Conservation (phyloP, 2,113 vertebrate species). For the Donacobius atricapilla region DNA sequence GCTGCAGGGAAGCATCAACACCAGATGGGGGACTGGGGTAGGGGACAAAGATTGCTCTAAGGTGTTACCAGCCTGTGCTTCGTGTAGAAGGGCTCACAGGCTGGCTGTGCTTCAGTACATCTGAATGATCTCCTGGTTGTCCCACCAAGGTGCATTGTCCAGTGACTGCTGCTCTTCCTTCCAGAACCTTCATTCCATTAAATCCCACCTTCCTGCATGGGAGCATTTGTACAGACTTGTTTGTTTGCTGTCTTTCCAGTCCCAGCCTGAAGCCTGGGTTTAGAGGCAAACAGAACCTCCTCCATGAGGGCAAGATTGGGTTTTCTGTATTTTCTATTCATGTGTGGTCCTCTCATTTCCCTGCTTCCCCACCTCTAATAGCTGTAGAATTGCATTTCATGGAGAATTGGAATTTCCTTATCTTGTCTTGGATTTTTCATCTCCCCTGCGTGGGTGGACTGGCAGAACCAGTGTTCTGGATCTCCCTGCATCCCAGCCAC, state of each 20-base stretch:
- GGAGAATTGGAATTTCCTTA: conserved; percentile 31
- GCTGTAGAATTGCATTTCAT: background rate
- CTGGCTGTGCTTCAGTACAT: background rate
- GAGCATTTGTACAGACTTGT: background rate
- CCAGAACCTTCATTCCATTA: background rate
- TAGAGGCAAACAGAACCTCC: background rate
- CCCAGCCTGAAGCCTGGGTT: background rate
- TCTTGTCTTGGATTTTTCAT: conserved; percentile 35
- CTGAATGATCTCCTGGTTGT: background rate
- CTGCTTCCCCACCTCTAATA: background rate
- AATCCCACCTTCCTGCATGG: background rate
- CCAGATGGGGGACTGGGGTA: background rate
- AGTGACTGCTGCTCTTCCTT: background rate
- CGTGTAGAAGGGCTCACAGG: background rate
- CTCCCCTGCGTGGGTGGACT: conserved; percentile 10
- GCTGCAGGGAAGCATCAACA: background rate
- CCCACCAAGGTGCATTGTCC: background rate
- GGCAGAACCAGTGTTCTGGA: conserved; percentile 23
- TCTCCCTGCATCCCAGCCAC: background rate
- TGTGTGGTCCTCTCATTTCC: background rate
- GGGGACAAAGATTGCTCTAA: background rate
- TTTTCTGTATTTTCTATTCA: background rate
- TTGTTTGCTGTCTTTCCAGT: background rate
- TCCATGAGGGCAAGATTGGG: background rate
- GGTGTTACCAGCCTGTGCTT: background rate